Conservation (phyloP, 2,113 vertebrate genomes). For the Anarhynchus alexandrinus region DNA sequence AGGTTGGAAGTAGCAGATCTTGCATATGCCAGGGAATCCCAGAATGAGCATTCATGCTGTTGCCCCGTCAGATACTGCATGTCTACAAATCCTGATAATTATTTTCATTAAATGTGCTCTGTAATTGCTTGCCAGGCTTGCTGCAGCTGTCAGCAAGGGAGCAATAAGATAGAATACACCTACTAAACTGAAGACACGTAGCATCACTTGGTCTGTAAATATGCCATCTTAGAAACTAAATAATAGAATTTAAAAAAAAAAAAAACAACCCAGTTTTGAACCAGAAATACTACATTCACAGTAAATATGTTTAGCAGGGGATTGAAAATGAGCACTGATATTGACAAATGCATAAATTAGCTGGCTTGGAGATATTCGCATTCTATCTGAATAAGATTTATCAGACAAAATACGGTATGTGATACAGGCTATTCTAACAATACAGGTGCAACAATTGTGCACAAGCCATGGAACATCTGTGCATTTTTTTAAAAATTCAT, state of each 20-base stretch:
- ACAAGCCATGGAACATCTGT: background rate
- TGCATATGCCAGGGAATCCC: background rate
- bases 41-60: background rate
- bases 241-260: background rate
- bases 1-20: background rate
- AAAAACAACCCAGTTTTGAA: background rate
- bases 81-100: background rate
- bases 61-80: background rate
- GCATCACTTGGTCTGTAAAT: background rate
- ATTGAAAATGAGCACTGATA: background rate
- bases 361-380: background rate
- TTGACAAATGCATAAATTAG: background rate
- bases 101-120: background rate
- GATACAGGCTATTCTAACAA: background rate
- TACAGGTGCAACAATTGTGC: background rate
- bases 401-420: background rate
- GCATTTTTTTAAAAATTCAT: background rate
- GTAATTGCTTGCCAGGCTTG: background rate
- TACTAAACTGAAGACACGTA: background rate
- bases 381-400: background rate
- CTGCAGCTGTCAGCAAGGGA: background rate
- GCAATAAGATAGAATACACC: background rate
- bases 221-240: background rate
- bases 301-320: background rate
- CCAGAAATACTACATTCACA: background rate